Conservation (phyloP, 2,888 invertebrate species). For the Campopleginae sp. region DNA sequence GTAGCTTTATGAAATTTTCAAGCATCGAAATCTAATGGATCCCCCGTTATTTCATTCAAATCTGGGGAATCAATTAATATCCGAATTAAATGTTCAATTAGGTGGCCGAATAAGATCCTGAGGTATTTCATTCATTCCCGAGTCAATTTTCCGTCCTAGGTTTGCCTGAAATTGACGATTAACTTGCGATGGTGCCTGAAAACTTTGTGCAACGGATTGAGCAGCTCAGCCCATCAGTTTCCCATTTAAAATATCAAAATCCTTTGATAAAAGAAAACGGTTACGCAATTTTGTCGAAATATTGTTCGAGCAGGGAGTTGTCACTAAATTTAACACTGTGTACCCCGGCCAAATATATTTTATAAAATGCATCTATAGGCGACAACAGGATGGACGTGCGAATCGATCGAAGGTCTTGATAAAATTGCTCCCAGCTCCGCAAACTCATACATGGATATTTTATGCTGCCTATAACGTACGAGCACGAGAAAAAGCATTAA, state of each 20-base stretch:
- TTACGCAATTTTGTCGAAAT: background rate
- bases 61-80: background rate
- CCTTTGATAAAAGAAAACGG: background rate
- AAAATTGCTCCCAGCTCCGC: constrained; percentile 46
- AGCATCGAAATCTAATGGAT: background rate
- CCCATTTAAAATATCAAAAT: background rate
- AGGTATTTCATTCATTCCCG: background rate
- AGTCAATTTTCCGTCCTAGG: background rate
- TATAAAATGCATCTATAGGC: background rate
- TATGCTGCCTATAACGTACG: background rate
- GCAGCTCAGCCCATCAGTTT: background rate
- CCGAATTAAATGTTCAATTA: constrained; percentile 3
- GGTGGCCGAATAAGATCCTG: background rate
- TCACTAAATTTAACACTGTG: background rate
- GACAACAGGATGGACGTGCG: constrained; percentile 15
- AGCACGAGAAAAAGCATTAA: background rate
- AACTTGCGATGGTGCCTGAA: background rate
- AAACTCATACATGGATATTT: constrained; percentile 38
- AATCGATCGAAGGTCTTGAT: constrained; percentile 42
- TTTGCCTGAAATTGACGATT: background rate
- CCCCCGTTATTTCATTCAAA: background rate
- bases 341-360: background rate
- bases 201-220: background rate
- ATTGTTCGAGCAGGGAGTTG: background rate
- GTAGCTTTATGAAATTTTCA: background rate